Conservation (phyloP, 2,113 vertebrate genomes). For the Mustelus asterias region DNA sequence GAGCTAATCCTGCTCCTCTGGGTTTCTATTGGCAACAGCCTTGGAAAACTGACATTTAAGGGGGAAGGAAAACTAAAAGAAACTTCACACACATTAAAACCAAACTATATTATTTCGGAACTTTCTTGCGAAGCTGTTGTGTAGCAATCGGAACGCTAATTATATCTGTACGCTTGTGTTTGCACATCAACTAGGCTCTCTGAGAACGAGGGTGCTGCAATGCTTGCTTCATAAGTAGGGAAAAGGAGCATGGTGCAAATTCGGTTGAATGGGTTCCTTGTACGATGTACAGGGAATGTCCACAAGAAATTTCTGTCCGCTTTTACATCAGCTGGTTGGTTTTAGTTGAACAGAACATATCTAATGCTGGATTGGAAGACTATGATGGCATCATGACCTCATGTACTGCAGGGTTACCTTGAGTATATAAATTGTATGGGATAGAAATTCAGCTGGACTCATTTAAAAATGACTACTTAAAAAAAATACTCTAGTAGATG, state of each 20-base stretch:
- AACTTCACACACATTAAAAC: background rate
- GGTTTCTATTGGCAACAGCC: background rate
- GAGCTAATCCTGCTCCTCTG: conserved; percentile 12
- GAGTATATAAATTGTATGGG: background rate
- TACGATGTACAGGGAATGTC: background rate
- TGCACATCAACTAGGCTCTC: background rate
- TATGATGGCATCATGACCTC: background rate
- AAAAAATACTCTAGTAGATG: background rate
- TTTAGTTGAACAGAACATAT: background rate
- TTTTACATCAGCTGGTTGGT: background rate
- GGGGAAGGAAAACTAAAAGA: background rate
- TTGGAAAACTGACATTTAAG: conserved; percentile 11
- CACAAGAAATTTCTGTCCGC: background rate
- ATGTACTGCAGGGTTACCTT: background rate
- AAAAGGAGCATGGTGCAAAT: background rate
- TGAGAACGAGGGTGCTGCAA: background rate
- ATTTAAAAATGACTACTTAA: background rate
- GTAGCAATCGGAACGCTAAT: background rate
- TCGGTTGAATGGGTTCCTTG: background rate
- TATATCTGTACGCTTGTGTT: background rate
- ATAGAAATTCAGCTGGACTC: background rate
- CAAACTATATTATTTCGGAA: background rate
- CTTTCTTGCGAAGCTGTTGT: background rate
- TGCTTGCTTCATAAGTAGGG: background rate
- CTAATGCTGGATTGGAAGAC: background rate